Percentiles rank a stretch among this genome's conserved stretches.
Evolutionary conservation across 2,888 invertebrate species (phyloP).

Genomic region (Conistra vaccinii): DNA sequence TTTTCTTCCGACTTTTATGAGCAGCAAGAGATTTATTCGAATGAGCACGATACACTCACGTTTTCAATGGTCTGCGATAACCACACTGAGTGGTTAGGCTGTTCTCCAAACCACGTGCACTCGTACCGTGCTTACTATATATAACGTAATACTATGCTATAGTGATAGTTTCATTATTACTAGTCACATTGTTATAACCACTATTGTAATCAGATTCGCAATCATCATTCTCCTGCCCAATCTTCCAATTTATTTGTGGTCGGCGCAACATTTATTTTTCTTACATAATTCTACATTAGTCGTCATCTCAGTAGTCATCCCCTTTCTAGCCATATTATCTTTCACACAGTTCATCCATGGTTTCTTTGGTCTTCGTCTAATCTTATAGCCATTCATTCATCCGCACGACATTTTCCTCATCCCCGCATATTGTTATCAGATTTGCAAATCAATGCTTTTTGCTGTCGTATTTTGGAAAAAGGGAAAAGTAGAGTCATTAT

Average conservation of each 20-base stretch:
- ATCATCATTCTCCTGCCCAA: background rate
- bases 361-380: background rate
- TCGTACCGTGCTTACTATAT: conserved; percentile 14
- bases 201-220: background rate
- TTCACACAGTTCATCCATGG: background rate
- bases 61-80: conserved; percentile 14
- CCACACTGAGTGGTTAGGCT: conserved; percentile 35
- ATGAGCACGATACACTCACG: conserved; percentile 18
- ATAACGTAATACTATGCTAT: conserved; percentile 2
- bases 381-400: background rate
- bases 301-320: too few relatives aligned
- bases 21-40: conserved; percentile 12
- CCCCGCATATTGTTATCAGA: background rate
- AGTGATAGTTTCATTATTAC: background rate
- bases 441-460: background rate
- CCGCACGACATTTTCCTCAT: background rate
- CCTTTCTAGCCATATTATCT: background rate
- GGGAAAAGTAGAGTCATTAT: background rate
- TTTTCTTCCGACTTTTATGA: conserved; percentile 4
- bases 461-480: background rate
- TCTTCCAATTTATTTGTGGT: background rate
- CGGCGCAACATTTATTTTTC: background rate
- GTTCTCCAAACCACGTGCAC: conserved; percentile 39
- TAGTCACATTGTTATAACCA: background rate
- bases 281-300: background rate